Conservation (phyloP, 1,140 invertebrate species). For the Listronotus oregonensis region DNA sequence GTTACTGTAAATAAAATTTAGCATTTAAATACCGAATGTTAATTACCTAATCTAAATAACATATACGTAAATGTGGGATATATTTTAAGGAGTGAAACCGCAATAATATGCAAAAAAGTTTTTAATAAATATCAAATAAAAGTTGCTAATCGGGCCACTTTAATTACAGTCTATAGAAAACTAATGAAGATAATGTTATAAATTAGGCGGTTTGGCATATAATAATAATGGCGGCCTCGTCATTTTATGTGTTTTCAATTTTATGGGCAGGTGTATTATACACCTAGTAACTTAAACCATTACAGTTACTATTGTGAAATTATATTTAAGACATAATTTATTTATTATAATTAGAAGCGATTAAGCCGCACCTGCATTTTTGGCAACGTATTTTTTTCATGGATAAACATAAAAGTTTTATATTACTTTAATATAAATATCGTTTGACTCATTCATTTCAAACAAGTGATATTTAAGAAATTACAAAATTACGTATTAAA, state of each 20-base stretch:
- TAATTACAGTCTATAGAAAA: conserved; percentile 16
- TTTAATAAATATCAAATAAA: conserved; percentile 19
- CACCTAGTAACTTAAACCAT: conserved; percentile 19
- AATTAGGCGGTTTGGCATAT: conserved; percentile 8
- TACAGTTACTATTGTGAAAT: conserved; percentile 22
- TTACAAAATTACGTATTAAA: too few relatives aligned
- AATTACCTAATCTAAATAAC: conserved; percentile 27
- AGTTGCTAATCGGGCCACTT: conserved; percentile 18
- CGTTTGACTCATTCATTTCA: too few relatives aligned
- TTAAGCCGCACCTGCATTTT: conserved; percentile 24
- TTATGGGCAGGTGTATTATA: conserved; percentile 20
- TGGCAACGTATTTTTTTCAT: conserved; percentile 1
- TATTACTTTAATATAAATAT: too few relatives aligned
- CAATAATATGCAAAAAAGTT: conserved; percentile 18
- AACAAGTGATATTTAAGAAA: too few relatives aligned
- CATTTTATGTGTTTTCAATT: conserved; percentile 12
- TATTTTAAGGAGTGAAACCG: conserved; percentile 23
- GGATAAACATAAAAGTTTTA: too few relatives aligned
- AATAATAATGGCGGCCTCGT: conserved; percentile 6
- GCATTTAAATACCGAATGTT: conserved; percentile 11
- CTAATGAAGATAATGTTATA: conserved; percentile 13
- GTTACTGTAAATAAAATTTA: conserved; percentile 13
- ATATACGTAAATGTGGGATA: conserved; percentile 23
- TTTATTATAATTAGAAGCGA: conserved; percentile 27
- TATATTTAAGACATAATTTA: conserved; percentile 12